phyloP scores from a whole-genome alignment of 2,888 invertebrate species.

The Cryptocephalus moraei region DNA sequence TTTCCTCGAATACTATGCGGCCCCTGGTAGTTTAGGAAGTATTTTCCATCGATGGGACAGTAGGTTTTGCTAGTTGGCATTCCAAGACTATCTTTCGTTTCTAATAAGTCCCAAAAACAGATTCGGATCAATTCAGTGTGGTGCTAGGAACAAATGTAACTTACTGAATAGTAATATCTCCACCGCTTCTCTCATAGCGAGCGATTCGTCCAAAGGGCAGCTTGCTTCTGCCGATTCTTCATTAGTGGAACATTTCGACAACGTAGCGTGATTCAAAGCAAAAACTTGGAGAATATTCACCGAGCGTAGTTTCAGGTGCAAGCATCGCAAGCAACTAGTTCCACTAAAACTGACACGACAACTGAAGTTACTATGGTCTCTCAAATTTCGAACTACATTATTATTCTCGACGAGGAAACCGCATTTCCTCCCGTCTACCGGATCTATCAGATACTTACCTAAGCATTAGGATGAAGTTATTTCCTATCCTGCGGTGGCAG shows the following conservation, averaged over 20 bases:
- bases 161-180: conserved; percentile 52
- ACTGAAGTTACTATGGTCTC: not conserved
- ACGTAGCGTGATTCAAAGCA: conserved; percentile 45
- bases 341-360: conserved; percentile 40
- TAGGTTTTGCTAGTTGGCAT: conserved; percentile 45
- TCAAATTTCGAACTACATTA: not conserved
- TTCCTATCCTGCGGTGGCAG: conserved; percentile 48
- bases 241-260: conserved; percentile 48
- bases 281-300: conserved; percentile 51
- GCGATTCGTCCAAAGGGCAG: conserved; percentile 42
- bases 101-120: conserved; percentile 30
- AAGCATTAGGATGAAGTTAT: conserved; percentile 51
- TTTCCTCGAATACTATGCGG: conserved; percentile 31
- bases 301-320: conserved; percentile 48
- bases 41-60: conserved; percentile 54
- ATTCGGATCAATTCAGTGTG: no score
- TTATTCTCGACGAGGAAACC: no score
- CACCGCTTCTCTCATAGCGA: conserved; percentile 23
- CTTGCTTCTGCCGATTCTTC: conserved; percentile 48
- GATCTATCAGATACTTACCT: conserved; percentile 34
- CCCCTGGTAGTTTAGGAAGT: conserved; percentile 47
- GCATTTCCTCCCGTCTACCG: no score
- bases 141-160: conserved; percentile 20
- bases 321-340: conserved; percentile 50
- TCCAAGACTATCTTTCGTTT: conserved; percentile 43